Evolutionary conservation across 2,113 vertebrate genomes (phyloP).

Genomic region (Bombycilla garrulus): DNA sequence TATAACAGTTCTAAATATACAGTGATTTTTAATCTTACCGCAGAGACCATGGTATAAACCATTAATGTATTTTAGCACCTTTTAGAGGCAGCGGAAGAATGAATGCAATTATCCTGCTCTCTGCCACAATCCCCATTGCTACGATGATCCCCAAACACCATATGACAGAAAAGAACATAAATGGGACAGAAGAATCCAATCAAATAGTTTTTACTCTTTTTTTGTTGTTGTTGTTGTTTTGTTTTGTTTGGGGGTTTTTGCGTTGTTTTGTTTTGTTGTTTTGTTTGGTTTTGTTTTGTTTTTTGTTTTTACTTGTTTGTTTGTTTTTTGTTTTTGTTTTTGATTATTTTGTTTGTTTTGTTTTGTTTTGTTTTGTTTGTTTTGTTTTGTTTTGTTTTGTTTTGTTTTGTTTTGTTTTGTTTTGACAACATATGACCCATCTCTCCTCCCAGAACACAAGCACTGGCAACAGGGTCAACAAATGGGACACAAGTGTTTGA

Average conservation of each 20-base stretch:
- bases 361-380: accelerated
- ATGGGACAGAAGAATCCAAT: not conserved
- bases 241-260: no score
- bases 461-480: not conserved
- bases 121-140: not conserved
- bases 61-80: not conserved
- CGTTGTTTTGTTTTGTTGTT: not conserved
- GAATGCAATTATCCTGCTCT: not conserved
- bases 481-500: not conserved
- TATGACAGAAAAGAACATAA: not conserved
- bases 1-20: constrained; percentile 38
- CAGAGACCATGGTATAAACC: not conserved
- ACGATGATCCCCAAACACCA: not conserved
- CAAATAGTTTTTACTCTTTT: not conserved
- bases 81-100: not conserved
- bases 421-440: not conserved
- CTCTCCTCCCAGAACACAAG: not conserved
- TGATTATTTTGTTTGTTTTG: no score
- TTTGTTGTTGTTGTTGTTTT: no score
- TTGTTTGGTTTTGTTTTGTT: not conserved
- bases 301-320: no score
- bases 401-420: not conserved
- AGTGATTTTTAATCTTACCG: not conserved
- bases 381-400: not conserved
- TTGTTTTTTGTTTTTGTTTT: no score